phyloP scores from a whole-genome alignment of 2,888 invertebrate genomes.

The Phyllotreta cruciferae region DNA sequence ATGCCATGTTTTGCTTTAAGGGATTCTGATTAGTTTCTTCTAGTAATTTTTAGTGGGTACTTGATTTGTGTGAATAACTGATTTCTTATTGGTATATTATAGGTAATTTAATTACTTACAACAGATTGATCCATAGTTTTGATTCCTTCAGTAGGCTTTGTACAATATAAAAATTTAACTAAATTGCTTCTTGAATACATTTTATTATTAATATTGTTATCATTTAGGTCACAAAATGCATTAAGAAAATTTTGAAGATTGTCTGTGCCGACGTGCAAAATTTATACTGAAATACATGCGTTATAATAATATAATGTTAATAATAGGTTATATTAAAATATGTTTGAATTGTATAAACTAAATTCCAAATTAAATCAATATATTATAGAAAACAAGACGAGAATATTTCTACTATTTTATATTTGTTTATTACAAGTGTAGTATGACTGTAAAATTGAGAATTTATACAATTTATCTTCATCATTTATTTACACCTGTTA shows the following conservation, averaged over 20 bases:
- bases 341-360: slow-evolving; percentile 21
- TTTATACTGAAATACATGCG: slow-evolving; percentile 17
- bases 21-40: too few species aligned
- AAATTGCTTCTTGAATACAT: slow-evolving; percentile 3
- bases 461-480: slow-evolving; percentile 21
- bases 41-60: too few species aligned
- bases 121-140: slow-evolving; percentile 3
- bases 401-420: slow-evolving; percentile 21
- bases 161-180: slow-evolving; percentile 5
- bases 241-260: slow-evolving; percentile 1
- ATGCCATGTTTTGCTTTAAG: too few species aligned
- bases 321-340: slow-evolving; percentile 15
- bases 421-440: slow-evolving; percentile 18
- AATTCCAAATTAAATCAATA: slow-evolving; percentile 21
- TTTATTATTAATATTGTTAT: neutral
- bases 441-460: slow-evolving; percentile 19
- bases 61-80: too few species aligned
- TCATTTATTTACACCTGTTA: slow-evolving; percentile 21
- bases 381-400: slow-evolving; percentile 15
- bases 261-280: slow-evolving; percentile 2
- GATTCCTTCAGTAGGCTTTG: slow-evolving; percentile 5
- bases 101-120: slow-evolving; percentile 1
- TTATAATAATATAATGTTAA: slow-evolving; percentile 4
- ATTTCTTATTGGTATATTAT: too few species aligned
- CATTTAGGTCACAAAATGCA: slow-evolving; percentile 6